phyloP scores from a whole-genome alignment of 2,113 vertebrate genomes.

The Microtus oregoni region DNA sequence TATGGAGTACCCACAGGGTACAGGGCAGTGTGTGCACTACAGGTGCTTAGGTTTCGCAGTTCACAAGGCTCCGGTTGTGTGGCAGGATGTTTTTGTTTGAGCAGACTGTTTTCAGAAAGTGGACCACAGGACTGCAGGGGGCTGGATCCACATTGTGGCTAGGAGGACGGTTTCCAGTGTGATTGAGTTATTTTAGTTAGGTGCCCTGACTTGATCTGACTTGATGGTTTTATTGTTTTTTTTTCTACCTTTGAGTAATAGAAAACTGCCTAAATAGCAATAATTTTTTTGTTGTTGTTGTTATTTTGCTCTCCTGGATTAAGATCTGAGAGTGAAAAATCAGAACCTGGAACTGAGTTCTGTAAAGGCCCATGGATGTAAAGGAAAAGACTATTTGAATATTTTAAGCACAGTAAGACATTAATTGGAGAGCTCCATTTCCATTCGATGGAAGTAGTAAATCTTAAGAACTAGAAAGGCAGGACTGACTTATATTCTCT shows the following conservation, averaged over 20 bases:
- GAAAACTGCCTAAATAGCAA: neutral
- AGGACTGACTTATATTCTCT: neutral
- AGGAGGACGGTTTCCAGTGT: neutral
- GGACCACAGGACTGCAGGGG: neutral
- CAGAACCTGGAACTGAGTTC: conserved; percentile 26
- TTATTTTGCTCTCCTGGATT: neutral
- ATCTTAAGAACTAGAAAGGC: neutral
- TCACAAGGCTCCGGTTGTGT: neutral
- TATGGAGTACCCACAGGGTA: conserved; percentile 12
- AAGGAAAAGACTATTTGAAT: neutral
- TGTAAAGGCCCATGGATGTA: neutral
- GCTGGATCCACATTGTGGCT: neutral
- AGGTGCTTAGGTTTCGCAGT: neutral
- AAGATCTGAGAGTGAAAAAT: conserved; percentile 40
- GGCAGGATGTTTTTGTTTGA: conserved; percentile 32
- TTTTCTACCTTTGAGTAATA: neutral
- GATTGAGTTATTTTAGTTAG: neutral
- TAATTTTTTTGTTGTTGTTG: neutral
- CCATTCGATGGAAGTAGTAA: neutral
- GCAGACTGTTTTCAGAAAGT: conserved; percentile 39
- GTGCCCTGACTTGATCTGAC: neutral
- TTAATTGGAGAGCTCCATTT: conserved; percentile 20
- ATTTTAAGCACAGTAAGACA: conserved; percentile 10
- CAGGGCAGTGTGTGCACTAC: neutral
- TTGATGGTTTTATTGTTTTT: neutral